Conservation (phyloP, 2,797 vertebrate genomes). For the Galagoides demidoff region DNA sequence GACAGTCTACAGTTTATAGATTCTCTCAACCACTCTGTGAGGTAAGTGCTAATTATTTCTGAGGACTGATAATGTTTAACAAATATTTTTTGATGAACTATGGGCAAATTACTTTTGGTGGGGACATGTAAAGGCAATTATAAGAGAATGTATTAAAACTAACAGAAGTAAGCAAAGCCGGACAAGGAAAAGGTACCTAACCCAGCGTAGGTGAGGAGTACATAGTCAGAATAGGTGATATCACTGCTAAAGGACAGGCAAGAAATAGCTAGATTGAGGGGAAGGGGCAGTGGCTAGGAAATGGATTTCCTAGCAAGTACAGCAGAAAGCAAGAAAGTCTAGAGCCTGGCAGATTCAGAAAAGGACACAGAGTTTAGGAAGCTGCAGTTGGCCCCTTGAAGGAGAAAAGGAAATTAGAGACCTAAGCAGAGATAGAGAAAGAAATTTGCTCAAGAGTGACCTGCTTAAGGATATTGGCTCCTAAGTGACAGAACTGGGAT, state of each 20-base stretch:
- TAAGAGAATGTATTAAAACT: constrained; percentile 27
- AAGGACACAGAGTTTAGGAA: neutral
- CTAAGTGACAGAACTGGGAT: neutral
- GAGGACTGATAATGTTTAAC: neutral
- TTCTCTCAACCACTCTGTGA: neutral
- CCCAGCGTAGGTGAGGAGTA: neutral
- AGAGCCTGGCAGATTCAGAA: neutral
- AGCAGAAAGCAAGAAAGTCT: neutral
- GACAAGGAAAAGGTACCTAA: neutral
- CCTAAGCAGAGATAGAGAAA: neutral
- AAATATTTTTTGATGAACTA: constrained; percentile 44
- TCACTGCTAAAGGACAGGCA: neutral
- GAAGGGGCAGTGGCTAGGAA: neutral
- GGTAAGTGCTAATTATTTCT: constrained; percentile 45
- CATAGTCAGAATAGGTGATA: neutral
- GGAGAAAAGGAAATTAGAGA: neutral
- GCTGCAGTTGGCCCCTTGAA: too few species aligned
- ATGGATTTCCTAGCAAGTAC: neutral
- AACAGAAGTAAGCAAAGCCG: constrained; percentile 9
- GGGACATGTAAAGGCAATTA: neutral
- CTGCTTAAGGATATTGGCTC: constrained; percentile 12
- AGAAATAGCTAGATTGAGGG: neutral
- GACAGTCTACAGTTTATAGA: neutral
- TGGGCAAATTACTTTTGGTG: neutral
- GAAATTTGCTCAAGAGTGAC: neutral